Conservation (phyloP, 64 coral and sea anemone genomes). For the Porites lutea region DNA sequence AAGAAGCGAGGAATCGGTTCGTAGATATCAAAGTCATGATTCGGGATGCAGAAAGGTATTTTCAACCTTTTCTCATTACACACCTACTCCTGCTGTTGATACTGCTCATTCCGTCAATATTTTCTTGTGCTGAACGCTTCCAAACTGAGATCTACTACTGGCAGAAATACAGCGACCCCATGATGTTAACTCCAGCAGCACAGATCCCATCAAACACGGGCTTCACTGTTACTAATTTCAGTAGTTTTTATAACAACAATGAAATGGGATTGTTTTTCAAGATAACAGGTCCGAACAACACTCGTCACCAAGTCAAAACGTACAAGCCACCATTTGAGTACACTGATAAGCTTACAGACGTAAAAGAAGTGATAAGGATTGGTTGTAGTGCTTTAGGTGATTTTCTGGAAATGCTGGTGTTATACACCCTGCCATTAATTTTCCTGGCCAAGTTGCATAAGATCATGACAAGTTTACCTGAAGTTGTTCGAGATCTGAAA, state of each 20-base stretch:
- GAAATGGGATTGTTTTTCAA: background rate
- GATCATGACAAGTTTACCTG: conserved; percentile 34
- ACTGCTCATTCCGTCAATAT: conserved; percentile 59
- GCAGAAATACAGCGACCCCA: background rate
- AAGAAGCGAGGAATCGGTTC: conserved; percentile 55
- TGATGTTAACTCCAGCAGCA: background rate
- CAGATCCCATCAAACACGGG: background rate
- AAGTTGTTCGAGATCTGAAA: conserved; percentile 61
- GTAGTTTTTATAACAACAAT: background rate
- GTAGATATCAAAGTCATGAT: conserved; percentile 64
- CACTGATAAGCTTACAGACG: conserved; percentile 11
- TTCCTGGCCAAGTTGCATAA: conserved; percentile 78
- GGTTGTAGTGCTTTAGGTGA: conserved; percentile 12
- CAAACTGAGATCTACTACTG: conserved; percentile 50
- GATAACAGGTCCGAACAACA: background rate
- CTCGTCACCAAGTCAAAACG: background rate
- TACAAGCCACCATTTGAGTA: background rate
- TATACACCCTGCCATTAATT: conserved; percentile 79
- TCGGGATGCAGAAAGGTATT: conserved; percentile 37
- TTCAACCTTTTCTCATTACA: conserved; percentile 55
- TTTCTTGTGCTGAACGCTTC: conserved; percentile 70
- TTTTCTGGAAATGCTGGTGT: conserved; percentile 47
- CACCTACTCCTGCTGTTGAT: conserved; percentile 56
- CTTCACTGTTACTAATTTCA: background rate
- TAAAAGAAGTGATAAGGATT: conserved; percentile 29